A percentile compares a stretch with the other conserved stretches of the same genome.
phyloP scores from a whole-genome alignment of 2,797 vertebrate species.

The Sebastiscus albofasciatus region DNA sequence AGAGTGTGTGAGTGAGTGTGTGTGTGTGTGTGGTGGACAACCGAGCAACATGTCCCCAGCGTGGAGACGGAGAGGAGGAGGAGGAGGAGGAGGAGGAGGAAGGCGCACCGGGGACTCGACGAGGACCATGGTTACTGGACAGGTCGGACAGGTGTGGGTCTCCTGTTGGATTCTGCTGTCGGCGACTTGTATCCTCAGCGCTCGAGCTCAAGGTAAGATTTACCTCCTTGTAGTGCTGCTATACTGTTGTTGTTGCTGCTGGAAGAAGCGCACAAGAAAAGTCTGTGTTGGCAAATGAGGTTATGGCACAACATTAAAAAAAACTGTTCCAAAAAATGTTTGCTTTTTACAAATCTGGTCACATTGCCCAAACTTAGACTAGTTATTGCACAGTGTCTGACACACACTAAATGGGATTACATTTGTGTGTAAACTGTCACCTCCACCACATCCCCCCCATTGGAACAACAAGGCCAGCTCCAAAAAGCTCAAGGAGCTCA shows the following conservation, averaged over 20 bases:
- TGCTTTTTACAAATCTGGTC: not conserved
- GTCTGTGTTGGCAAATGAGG: not conserved
- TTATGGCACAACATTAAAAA: not conserved
- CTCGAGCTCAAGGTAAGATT: conserved; percentile 81
- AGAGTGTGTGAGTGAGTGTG: conserved; percentile 23
- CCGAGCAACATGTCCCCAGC: conserved; percentile 83
- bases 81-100: conserved; percentile 11
- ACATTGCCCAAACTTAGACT: not conserved
- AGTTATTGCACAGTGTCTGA: not conserved
- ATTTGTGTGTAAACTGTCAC: not conserved
- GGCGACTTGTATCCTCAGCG: conserved; percentile 59
- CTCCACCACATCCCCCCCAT: not conserved
- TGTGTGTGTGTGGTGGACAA: conserved; percentile 51
- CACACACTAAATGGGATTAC: not conserved
- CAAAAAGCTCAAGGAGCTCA: not conserved
- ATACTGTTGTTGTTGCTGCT: not conserved
- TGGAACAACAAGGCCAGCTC: not conserved
- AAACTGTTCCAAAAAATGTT: not conserved
- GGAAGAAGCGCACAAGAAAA: conserved; percentile 42
- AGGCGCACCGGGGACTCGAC: conserved; percentile 63
- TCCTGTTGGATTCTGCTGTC: conserved; percentile 81
- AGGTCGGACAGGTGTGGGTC: conserved; percentile 70
- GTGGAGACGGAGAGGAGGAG: conserved; percentile 51
- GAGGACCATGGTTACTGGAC: conserved; percentile 65
- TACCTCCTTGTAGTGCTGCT: not conserved